Conservation (phyloP, 2,113 vertebrate species). For the Salvator merianae region DNA sequence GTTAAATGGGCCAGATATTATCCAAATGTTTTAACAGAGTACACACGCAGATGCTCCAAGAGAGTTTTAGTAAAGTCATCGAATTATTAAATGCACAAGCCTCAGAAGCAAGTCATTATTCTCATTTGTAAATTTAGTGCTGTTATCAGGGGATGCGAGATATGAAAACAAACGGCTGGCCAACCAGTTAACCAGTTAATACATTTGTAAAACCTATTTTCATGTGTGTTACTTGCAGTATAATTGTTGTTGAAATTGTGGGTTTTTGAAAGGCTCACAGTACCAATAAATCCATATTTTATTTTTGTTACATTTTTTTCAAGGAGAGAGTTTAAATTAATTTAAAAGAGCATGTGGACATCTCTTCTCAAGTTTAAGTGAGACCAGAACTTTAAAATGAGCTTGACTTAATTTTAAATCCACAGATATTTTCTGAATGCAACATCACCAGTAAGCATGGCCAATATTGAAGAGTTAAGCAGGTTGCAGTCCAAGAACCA, state of each 20-base stretch:
- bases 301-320: background rate
- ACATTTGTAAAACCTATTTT: constrained; percentile 36
- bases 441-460: background rate
- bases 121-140: constrained; percentile 24
- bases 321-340: background rate
- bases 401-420: background rate
- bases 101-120: background rate
- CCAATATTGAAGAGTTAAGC: background rate
- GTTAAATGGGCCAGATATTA: background rate
- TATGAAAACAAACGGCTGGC: constrained; percentile 35
- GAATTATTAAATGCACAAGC: background rate
- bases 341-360: too few relatives aligned
- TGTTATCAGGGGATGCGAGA: background rate
- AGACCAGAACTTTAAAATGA: background rate
- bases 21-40: background rate
- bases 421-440: background rate
- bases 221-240: constrained; percentile 25
- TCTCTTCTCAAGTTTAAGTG: background rate
- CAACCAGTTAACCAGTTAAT: constrained; percentile 31
- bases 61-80: background rate
- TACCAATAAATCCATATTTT: background rate
- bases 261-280: background rate
- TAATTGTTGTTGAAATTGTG: background rate
- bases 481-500: background rate
- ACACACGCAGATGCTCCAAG: background rate